A percentile compares a stretch with the other conserved stretches of the same genome.
These are phyloP conservation scores for Antheraea mylitta DNA, from an alignment of 1,140 invertebrate genomes.

Conservation along the genomic window DNA sequence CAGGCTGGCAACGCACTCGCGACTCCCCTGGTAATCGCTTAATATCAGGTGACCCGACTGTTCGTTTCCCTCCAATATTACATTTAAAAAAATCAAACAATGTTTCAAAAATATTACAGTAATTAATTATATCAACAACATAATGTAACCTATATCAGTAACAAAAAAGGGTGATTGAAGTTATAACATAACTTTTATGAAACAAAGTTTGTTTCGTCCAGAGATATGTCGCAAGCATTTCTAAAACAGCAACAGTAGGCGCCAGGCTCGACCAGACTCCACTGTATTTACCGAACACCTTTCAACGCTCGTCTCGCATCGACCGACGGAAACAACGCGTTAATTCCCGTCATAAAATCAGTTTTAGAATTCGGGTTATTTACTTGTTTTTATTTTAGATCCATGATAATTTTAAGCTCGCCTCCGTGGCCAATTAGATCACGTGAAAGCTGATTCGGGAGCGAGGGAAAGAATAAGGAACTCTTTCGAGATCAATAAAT, in stretches of 20 bases:
- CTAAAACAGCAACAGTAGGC: conserved; percentile 10
- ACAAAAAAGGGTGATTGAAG: background rate
- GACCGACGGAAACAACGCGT: conserved; percentile 77
- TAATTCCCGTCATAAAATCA: conserved; percentile 79
- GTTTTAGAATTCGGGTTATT: conserved; percentile 78
- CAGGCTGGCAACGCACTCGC: too few species aligned
- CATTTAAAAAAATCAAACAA: too few species aligned
- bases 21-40: too few species aligned
- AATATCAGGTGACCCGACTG: too few species aligned
- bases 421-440: conserved; percentile 72
- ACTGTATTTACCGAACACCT: conserved; percentile 71
- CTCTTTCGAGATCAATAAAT: background rate
- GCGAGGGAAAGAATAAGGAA: background rate
- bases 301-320: conserved; percentile 74
- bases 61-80: too few species aligned
- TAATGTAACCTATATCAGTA: background rate
- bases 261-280: conserved; percentile 37
- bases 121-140: too few species aligned
- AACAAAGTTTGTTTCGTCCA: background rate
- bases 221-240: background rate
- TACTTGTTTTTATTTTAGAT: conserved; percentile 78
- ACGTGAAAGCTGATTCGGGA: conserved; percentile 59
- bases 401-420: conserved; percentile 75
- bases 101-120: too few species aligned
- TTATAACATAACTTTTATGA: background rate